Base-by-base conservation (phyloP, 2,888 invertebrate genomes). In the Sinelater perroti region DNA sequence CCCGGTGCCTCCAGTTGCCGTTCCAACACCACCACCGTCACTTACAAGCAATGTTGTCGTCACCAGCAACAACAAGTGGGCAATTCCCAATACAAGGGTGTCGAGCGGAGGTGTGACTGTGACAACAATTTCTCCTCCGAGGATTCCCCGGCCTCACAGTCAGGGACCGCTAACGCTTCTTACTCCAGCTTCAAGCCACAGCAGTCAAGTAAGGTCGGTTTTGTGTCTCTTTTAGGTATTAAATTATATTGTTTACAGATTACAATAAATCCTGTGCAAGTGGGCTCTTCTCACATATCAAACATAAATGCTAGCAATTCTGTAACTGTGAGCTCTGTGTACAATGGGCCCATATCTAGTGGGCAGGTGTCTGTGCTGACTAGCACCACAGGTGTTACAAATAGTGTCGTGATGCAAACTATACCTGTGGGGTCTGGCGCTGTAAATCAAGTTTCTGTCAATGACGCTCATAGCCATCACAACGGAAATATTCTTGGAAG, bases 61-160 rank as follows among this genome's bases (percentile, higher is more conserved):
- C 40, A 81, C 80, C 1, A 80, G 30, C 28, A 81, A 28, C 36
- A 81, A 78, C 57, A 82, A 82, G 69, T 83, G 82, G 76, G 79
- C 80, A 8, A 79, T 80, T 13, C 80, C 82, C 1, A 78, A 75
- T 56, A 80, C 80, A n/a, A 71, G 71, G 67, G 77, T 79, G 44
- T 77, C 78, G 17, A 83, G 82, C 69, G 81, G 82, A 10, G 86
- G 85, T 11, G 84, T 87, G 0, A 88, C 88, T 0, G 87, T 88
- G 8, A 87, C 87, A 31, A 83, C 82, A n/a, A 82, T 83, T 49
- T 83, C 85, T 2, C 82, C 82, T 2, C 78, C 80, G 11, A 72
- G 76, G 59, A 73, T 77, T 52, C 80, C 80, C 64, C 75, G 82
- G 63, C 81, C 82, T 40, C 78, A 78, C 64, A 78, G 83, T 71